Percentiles rank a stretch among this genome's conserved stretches.
phyloP scores from a whole-genome alignment of 2,797 vertebrate species.

The Cossypha heuglini region DNA sequence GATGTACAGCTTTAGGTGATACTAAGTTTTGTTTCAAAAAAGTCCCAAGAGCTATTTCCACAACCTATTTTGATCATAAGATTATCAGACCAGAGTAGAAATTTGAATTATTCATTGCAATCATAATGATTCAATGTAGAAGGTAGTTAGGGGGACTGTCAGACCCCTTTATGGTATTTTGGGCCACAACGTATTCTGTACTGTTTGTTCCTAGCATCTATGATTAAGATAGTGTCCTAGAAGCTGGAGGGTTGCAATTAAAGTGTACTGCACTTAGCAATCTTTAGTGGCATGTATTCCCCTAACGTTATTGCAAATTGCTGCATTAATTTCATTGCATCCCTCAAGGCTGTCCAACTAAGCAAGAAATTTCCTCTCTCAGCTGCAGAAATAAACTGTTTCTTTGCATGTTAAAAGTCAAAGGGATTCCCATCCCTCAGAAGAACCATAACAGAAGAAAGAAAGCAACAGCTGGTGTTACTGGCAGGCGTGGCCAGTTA shows the following conservation, averaged over 20 bases:
- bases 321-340: conserved; percentile 6
- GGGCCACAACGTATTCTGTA: neutral
- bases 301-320: neutral
- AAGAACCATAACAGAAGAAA: neutral
- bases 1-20: neutral
- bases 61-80: neutral
- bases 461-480: neutral
- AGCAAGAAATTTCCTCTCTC: neutral
- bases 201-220: neutral
- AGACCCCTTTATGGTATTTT: neutral
- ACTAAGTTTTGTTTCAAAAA: neutral
- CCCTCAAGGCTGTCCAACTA: neutral
- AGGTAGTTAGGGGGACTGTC: neutral
- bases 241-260: neutral
- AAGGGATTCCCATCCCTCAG: neutral
- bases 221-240: neutral
- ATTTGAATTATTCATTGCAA: neutral
- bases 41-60: neutral
- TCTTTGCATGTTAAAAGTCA: neutral
- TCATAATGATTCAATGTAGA: neutral
- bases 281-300: neutral
- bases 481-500: neutral
- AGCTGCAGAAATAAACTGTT: neutral
- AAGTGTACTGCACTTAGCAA: neutral
- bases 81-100: neutral